Percentiles rank a stretch among this genome's conserved stretches.
These are phyloP conservation scores for Sapajus apella DNA, from an alignment of 2,113 vertebrate species.

Conservation along the genomic window DNA sequence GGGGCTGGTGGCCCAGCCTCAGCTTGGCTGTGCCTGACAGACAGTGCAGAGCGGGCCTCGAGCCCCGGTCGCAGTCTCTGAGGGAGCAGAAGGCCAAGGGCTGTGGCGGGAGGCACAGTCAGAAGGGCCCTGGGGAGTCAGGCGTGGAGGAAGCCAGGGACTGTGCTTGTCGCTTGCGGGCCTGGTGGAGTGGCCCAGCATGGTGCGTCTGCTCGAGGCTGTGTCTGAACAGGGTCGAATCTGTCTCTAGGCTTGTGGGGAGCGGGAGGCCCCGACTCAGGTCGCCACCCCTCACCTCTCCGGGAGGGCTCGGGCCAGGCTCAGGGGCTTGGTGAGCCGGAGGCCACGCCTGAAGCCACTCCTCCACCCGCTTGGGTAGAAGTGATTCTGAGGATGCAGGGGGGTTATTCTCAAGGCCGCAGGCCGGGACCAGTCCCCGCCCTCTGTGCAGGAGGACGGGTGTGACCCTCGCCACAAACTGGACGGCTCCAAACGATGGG, in stretches of 20 bases:
- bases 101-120: too few species aligned
- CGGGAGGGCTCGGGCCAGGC: neutral
- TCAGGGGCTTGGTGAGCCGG: neutral
- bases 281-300: accelerated
- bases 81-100: neutral
- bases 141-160: neutral
- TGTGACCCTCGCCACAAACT: too few species aligned
- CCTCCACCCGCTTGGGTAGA: neutral
- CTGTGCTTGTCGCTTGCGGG: accelerated
- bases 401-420: too few species aligned
- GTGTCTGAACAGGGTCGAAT: neutral
- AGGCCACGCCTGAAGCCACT: neutral
- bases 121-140: neutral
- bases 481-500: neutral
- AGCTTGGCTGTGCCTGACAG: neutral
- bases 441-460: accelerated
- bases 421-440: accelerated
- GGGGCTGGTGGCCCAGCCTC: neutral
- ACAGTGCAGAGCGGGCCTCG: neutral
- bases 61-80: too few species aligned
- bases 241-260: neutral
- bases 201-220: accelerated
- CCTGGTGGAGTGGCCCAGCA: neutral
- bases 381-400: neutral
- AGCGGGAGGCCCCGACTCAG: neutral